Evolutionary conservation across 1,140 invertebrate species (phyloP), one percentile per base, ranked within the genome.

Genomic region (Octopus sinensis): DNA sequence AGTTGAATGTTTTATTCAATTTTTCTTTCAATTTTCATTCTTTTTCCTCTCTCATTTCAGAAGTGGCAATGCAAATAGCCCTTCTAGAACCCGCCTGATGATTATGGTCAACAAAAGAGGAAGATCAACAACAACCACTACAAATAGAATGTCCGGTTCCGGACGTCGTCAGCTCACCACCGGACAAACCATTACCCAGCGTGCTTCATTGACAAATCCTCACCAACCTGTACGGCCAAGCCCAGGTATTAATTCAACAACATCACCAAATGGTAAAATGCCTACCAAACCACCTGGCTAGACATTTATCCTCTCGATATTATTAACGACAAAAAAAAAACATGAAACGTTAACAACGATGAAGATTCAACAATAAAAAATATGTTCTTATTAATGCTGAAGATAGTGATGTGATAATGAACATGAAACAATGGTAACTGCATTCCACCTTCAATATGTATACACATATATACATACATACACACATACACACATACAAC

Each of bases 11-110:
- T 43, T 43, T 43, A 43, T 43, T 43, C 30, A 43, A 43, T 43
- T 62, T 12, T 62, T 9, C 17, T 62, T 62, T 17, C 17, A 9
- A 62, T 62, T 62, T 62, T 62, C 56, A 12, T 17, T 62, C 9
- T 62, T 12, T 62, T 62, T 12, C 56, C 1, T 62, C 56, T 62
- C 56, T 62, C 3, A n/a, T 73, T 73, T 73, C 68, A 73, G 68
- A 73, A 73, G 68, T 73, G 68, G 68, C 68, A 73, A 73, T 73
- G 17, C 68, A 73, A 73, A 73, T 73, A 73, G 68, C 13, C 68
- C 68, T 13, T 73, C 68, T 13, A 13, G 68, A 6, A 73, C 68
- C 13, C 7, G 68, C 17, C 30, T 73, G 30, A 23, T 73, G 68
- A 73, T 73, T 13, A 13, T 73, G 7, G 68, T 73, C 30, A 73